phyloP scores from a whole-genome alignment of 2,113 vertebrate species.

The Centropristis striata region DNA sequence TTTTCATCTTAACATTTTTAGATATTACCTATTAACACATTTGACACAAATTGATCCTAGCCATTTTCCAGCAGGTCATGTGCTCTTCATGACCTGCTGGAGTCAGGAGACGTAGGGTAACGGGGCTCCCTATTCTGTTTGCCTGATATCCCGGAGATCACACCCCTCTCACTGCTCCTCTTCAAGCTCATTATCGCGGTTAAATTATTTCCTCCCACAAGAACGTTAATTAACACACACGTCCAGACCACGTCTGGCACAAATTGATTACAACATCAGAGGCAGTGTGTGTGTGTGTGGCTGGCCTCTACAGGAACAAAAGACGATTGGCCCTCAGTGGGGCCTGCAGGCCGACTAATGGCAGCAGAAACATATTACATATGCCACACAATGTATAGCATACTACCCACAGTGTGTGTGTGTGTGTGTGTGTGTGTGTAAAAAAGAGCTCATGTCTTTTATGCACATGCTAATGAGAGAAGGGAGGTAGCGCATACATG shows the following conservation, averaged over 20 bases:
- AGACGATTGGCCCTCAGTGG: slow-evolving; percentile 49
- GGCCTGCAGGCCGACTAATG: slow-evolving; percentile 52
- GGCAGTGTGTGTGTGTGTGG: slow-evolving; percentile 53
- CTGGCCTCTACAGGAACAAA: slow-evolving; percentile 68
- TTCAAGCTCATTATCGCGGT: slow-evolving; percentile 86
- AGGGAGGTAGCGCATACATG: slow-evolving; percentile 54
- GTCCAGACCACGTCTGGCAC: slow-evolving; percentile 84
- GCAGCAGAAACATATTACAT: slow-evolving; percentile 56
- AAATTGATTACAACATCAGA: slow-evolving; percentile 86
- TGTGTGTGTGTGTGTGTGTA: slow-evolving; percentile 16
- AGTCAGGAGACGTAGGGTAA: slow-evolving; percentile 12
- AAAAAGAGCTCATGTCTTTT: background rate
- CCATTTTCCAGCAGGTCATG: background rate
- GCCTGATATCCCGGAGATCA: slow-evolving; percentile 67
- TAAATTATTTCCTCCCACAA: slow-evolving; percentile 87
- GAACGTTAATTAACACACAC: slow-evolving; percentile 87
- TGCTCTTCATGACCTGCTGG: background rate
- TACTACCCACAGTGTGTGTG: background rate
- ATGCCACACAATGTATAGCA: slow-evolving; percentile 48
- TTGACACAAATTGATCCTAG: background rate
- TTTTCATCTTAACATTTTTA: background rate
- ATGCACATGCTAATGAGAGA: slow-evolving; percentile 63
- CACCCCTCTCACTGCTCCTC: slow-evolving; percentile 75
- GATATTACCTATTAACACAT: background rate
- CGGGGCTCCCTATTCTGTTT: slow-evolving; percentile 35